Evolutionary conservation across 2,113 vertebrate genomes (phyloP), one percentile per base, ranked within the genome.

Genomic region (Heliornis fulica): DNA sequence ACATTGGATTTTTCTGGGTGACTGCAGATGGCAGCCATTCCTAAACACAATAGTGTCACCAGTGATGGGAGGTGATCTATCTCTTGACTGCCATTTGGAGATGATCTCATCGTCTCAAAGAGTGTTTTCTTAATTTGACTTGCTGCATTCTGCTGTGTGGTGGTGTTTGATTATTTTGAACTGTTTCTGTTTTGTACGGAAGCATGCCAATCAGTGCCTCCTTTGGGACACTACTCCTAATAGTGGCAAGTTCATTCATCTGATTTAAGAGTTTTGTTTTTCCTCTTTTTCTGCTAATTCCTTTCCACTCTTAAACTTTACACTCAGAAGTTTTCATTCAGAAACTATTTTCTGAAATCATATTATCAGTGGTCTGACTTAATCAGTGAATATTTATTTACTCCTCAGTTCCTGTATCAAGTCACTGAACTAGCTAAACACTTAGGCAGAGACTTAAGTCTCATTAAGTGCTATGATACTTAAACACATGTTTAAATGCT

Each of bases 241-340:
- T 21, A 87, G 34, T 32, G 40, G 29, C 13, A 77, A 86, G 89
- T 72, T 78, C 28, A 83, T 93, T 96, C 61, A 21, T 25, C 10
- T 4, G 6, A 74, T 65, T 93, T 41, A 87, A 59, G 54, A 77
- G 53, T 29, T 90, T 87, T 78, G 23, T 90, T 95, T 92, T 80
- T 65, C 87, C 72, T 76, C 92, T 96, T 63, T 87, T 72, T 56
- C 54, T 87, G 46, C 53, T 94, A 34, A 66, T 84, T 93, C 54
- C 77, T 63, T 78, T 84, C 43, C 36, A 61, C 64, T 86, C n/a
- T 92, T 56, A 51, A 78, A 87, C 48, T 76, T 48, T 82, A 77
- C 25, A n/a, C 32, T 71, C 38, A 45, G 25, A 79, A 81, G 8
- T 21, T 87, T 87, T 84, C 87, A 54, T 53, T 88, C 43, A 45